Base-by-base conservation (phyloP, 1,140 invertebrate species). In the Cheumatopsyche charites region DNA sequence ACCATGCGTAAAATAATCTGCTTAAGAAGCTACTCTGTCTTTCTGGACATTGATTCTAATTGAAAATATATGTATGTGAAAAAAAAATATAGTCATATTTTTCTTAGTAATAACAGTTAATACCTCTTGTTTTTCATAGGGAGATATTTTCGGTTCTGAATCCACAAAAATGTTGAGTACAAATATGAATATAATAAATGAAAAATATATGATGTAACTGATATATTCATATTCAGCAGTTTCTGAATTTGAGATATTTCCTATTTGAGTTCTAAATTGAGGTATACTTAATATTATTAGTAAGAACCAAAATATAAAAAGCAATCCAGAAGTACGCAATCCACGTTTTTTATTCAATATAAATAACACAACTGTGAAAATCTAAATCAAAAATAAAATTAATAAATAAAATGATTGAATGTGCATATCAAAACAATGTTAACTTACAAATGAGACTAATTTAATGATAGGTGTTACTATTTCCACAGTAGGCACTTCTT, bases 1-100 rank as follows among this genome's bases (percentile, higher is more conserved):
- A 97, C 97, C 97, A 99, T 63, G 90, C 88, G 80, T 97, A 99
- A 0, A 92, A 88, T 5, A 99, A 82, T 65, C 89, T 88, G 17
- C 94, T 96, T 15, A 95, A 87, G 81, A 97, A 98, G 15, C 96
- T 95, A 43, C 94, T 87, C 66, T 84, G 82, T 62, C 87, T 84
- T 81, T 98, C 96, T 63, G 97, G 97, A 82, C 94, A 97, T 78
- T 91, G 90, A 76, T 90, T 92, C 88, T 96, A 82, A 43, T 25
- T 69, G 7, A 19, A 55, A 43, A 52, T n/a, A n/a, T n/a, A n/a
- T n/a, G n/a, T n/a, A n/a, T n/a, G n/a, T n/a, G n/a, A n/a, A n/a
- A n/a, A n/a, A n/a, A n/a, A n/a, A n/a, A n/a, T n/a, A n/a, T n/a
- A n/a, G n/a, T n/a, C n/a, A n/a, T n/a, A n/a, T n/a, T n/a, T n/a